These are phyloP conservation scores for Esox lucius DNA, from an alignment of 2,797 vertebrate genomes.

Conservation along the genomic window DNA sequence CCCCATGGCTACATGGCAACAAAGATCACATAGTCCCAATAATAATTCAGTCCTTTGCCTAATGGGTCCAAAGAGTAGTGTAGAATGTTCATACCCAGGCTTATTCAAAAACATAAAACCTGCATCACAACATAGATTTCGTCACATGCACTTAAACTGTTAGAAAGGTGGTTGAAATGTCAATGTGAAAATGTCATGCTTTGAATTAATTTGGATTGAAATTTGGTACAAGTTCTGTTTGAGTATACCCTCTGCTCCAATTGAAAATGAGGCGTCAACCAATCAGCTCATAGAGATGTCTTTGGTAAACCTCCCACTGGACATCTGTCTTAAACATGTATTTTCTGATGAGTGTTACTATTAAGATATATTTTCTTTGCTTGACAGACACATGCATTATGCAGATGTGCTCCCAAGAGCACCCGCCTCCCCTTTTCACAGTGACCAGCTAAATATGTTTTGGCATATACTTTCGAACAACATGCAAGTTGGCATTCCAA, in stretches of 20 bases:
- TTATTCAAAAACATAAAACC: background rate
- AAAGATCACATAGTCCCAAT: conserved; percentile 67
- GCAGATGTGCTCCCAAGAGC: no score
- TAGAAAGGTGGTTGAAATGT: background rate
- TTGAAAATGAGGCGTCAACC: background rate
- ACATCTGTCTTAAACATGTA: conserved; percentile 14
- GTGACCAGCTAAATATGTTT: no score
- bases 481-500: no score
- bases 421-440: no score
- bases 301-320: conserved; percentile 48
- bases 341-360: background rate
- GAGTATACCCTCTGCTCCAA: conserved; percentile 23
- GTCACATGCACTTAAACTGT: background rate
- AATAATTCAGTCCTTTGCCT: conserved; percentile 75
- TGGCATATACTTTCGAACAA: no score
- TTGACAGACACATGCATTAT: no score
- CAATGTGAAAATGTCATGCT: background rate
- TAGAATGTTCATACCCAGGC: background rate
- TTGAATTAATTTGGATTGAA: background rate
- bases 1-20: conserved; percentile 57
- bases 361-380: no score
- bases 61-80: conserved; percentile 44
- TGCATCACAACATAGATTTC: background rate
- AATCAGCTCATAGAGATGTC: conserved; percentile 50
- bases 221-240: background rate